Evolutionary conservation across 2,113 vertebrate species (phyloP).

Genomic region (Casuarius casuarius): DNA sequence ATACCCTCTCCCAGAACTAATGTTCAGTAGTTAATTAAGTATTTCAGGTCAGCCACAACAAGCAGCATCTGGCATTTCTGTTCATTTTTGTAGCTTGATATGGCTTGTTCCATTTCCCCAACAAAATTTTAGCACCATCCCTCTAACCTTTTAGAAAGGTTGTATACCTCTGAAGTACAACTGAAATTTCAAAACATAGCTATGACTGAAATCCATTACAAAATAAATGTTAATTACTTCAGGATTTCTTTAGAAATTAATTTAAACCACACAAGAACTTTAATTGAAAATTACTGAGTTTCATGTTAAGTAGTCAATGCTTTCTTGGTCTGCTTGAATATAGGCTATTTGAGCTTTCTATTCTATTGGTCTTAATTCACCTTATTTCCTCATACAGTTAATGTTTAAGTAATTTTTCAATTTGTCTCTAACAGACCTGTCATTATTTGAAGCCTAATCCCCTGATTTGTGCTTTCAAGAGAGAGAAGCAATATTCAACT

Average conservation of each 20-base stretch:
- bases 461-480: neutral
- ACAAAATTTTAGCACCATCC: neutral
- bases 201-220: neutral
- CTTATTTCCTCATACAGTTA: neutral
- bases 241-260: slow-evolving; percentile 26
- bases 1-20: neutral
- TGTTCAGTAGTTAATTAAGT: neutral
- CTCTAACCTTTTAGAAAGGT: neutral
- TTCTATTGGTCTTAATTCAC: neutral
- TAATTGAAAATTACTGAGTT: neutral
- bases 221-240: neutral
- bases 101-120: neutral
- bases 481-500: neutral
- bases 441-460: slow-evolving; percentile 36
- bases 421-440: neutral
- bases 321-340: slow-evolving; percentile 1
- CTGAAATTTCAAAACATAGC: neutral
- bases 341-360: neutral
- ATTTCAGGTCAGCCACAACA: neutral
- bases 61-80: neutral
- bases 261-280: neutral
- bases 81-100: neutral
- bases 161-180: neutral
- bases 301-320: neutral
- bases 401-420: slow-evolving; percentile 17